Evolutionary conservation across 1,140 invertebrate species (phyloP).

Genomic region (Nixonia krombeini): DNA sequence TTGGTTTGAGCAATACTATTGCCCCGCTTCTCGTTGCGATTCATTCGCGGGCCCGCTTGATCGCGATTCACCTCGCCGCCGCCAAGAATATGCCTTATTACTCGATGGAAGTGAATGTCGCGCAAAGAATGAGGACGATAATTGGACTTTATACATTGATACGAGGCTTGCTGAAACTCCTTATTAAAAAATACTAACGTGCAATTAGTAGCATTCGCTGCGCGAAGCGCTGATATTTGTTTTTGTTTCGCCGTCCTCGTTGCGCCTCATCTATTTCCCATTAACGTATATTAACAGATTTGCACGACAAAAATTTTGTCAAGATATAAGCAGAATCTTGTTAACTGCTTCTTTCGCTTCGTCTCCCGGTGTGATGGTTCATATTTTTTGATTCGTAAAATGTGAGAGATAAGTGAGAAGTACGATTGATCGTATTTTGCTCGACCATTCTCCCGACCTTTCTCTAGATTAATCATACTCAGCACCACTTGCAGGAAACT

Average conservation of each 20-base stretch:
- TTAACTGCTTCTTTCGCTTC: no score
- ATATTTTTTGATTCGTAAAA: no score
- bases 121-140: conserved; percentile 20
- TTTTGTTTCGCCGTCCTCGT: not conserved
- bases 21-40: conserved; percentile 2
- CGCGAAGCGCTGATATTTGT: not conserved
- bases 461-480: no score
- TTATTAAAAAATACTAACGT: conserved; percentile 6
- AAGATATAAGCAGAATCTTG: no score
- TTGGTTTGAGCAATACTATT: conserved; percentile 20
- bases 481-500: no score
- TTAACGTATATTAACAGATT: no score
- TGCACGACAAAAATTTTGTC: no score
- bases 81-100: conserved; percentile 29
- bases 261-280: not conserved
- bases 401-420: no score
- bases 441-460: no score
- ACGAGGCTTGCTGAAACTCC: not conserved
- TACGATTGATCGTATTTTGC: no score
- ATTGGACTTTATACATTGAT: conserved; percentile 20
- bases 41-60: conserved; percentile 17
- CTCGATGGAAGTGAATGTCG: conserved; percentile 24
- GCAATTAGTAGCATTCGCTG: not conserved
- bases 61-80: conserved; percentile 13
- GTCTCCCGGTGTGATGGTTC: no score